These are phyloP conservation scores for Onychorhynchus coronatus DNA, from an alignment of 2,113 vertebrate species.

Conservation along the genomic window DNA sequence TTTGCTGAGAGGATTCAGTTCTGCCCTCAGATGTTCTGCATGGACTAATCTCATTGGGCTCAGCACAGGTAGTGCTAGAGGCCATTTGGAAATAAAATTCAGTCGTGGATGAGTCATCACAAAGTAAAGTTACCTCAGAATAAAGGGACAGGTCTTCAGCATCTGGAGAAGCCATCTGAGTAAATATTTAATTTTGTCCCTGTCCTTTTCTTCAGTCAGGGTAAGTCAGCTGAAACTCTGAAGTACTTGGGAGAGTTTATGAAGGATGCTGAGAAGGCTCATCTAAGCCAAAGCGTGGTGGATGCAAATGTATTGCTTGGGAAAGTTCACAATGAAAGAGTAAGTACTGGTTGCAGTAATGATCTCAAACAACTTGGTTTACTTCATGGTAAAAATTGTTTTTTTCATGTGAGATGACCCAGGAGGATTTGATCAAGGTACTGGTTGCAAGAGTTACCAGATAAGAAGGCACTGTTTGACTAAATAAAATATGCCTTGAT, in stretches of 20 bases:
- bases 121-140: neutral
- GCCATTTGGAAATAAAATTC: neutral
- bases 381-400: neutral
- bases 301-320: slow-evolving; percentile 73
- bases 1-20: neutral
- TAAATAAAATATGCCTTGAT: neutral
- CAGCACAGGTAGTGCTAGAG: neutral
- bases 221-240: slow-evolving; percentile 62
- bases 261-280: slow-evolving; percentile 54
- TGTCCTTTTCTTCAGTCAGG: slow-evolving; percentile 68
- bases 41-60: neutral
- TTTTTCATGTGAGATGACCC: neutral
- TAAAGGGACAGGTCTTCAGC: neutral
- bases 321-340: slow-evolving; percentile 73
- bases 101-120: neutral
- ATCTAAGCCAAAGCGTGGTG: slow-evolving; percentile 64
- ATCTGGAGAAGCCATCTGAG: neutral
- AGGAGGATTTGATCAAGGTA: neutral
- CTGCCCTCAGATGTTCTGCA: neutral
- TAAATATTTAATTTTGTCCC: neutral
- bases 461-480: neutral
- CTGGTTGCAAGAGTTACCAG: neutral
- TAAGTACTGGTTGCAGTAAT: slow-evolving; percentile 56
- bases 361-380: neutral
- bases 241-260: slow-evolving; percentile 67